Evolutionary conservation across 1,140 invertebrate genomes (phyloP), one percentile per base, ranked within the genome.

Genomic region (Calliphora vicina): DNA sequence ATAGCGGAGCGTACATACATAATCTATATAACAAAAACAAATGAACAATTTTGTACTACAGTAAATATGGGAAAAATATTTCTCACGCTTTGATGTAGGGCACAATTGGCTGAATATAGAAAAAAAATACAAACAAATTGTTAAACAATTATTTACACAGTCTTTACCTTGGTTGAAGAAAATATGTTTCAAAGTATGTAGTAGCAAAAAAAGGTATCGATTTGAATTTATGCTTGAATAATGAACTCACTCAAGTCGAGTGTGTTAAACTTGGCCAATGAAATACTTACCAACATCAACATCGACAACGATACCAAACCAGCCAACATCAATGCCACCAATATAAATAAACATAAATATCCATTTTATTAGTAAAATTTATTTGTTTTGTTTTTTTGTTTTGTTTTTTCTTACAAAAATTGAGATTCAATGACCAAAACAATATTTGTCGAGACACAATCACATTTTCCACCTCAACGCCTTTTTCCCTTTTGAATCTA

Each of bases 141-240:
- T 50, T 50, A 2, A n/a, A 50, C 12, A 50, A 50, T 50, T 50
- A 50, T 50, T 10, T 50, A 17, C 45, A 50, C 17, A 50, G 45
- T 17, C 12, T 12, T 50, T 50, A 50, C 45, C 45, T 50, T n/a
- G 3, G 45, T 12, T 12, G 12, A 50, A 17, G 43, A 45, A 50
- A 50, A 50, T 15, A 50, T 12, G 12, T n/a, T 35, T 35, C 12
- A 50, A 12, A 50, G 15, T 15, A 50, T n/a, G n/a, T 17, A 50
- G 2, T 17, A 50, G 15, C 12, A 50, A 50, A 50, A 50, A 0
- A 43, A 23, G 23, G 43, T 42, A 43, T 10, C 35, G 43, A 78
- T 78, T 78, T 78, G 74, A 78, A 78, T 78, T 78, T 78, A 78
- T 78, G 74, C 74, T 78, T 26, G 74, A 78, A 78, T 78, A 78